Evolutionary conservation across 2,797 vertebrate genomes (phyloP), one percentile per base, ranked within the genome.

Genomic region (Ceyx erithaca): DNA sequence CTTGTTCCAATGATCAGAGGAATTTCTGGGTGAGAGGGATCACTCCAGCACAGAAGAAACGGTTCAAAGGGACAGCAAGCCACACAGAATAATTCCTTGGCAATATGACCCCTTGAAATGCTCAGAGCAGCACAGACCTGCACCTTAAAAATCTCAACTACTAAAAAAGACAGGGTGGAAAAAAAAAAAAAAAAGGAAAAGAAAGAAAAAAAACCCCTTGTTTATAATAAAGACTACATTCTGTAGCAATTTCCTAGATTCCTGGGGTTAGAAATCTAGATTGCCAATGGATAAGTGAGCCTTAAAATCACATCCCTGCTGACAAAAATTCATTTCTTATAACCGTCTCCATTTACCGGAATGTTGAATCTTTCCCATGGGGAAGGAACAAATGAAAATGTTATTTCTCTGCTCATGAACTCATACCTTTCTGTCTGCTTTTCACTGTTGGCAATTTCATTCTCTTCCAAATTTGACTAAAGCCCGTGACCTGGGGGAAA

Each of bases 331-430:
- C 98, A 98, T 99, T 99, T 99, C 98, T 99, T 98, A 99, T 99
- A 98, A 99, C 99, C 96, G 98, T 98, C 98, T 99, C 98, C 99
- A 99, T 99, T 99, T 99, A 99, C 99, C 97, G 98, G 99, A 98
- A 99, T 98, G 98, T 98, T 98, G 98, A 98, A 99, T 97, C 96
- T 98, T 98, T 99, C 99, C 99, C 99, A 98, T 98, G 98, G 98
- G 98, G 98, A 98, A 98, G 97, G 98, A 99, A 99, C 98, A 99
- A 99, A 99, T 99, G 99, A 99, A 99, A 99, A 99, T 99, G 99
- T 99, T 99, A 99, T 99, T 99, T 99, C 98, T 99, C 98, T 98
- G 98, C 98, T 99, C 99, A 99, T 99, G 99, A 99, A 99, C 99
- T 99, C 98, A 98, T 98, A 99, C 98, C 98, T 99, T 98, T 98